Base-by-base conservation (phyloP, 2,797 vertebrate species). In the Anableps anableps region DNA sequence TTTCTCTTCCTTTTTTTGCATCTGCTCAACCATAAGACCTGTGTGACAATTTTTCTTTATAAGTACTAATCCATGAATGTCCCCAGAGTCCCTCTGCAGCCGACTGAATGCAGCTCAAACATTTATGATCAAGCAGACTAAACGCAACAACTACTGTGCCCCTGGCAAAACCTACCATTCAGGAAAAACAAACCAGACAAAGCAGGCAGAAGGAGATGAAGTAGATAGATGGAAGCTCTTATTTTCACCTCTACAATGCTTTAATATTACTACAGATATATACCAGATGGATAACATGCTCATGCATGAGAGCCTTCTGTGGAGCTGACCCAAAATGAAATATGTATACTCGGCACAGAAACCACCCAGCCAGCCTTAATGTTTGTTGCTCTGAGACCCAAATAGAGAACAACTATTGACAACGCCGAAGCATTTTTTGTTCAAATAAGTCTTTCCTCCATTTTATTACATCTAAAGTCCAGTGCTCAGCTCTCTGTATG, bases 351-450 rank as follows among this genome's bases (percentile, higher is more conserved):
- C 23, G 75, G 21, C 23, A 31, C 55, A 36, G 43, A 62, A 62
- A 48, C 29, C 55, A 4, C 48, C 58, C 45, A 47, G 45, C 21
- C 19, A 4, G 31, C 34, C 45, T 64, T 43, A 26, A 47, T 13
- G 41, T 50, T 21, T 31, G 45, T 60, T 38, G 26, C 71, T 74
- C 26, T 1, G 14, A n/a, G 70, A 83, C 84, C 68, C 80, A 82
- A 81, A 77, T 73, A 71, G 62, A 38, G n/a, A 34, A 83, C 76
- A 36, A 14, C 16, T 48, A 29, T 79, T 29, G 45, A 80, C 77
- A 74, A 88, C 76, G 76, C 58, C 13, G 19, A 62, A 50, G 74
- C 86, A 82, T 88, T 76, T 29, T 55, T 85, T 70, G 78, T 75
- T 77, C 26, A 0, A 50, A 53, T 48, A 77, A 81, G 85, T 31